phyloP scores from a whole-genome alignment of 2,888 invertebrate genomes.

The Capitulum mitella region DNA sequence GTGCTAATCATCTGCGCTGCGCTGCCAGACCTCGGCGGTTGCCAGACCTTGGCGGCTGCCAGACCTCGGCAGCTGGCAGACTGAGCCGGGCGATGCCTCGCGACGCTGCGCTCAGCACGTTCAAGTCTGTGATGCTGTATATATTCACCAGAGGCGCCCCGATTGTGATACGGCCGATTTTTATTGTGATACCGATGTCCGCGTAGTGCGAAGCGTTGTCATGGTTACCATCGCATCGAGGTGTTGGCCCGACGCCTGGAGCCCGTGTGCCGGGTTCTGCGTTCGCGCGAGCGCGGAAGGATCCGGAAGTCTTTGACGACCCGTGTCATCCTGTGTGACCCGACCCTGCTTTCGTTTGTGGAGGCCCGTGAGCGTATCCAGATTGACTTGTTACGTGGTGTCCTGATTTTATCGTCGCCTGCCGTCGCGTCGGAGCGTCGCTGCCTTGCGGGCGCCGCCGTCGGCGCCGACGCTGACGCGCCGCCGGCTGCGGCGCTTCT shows the following conservation, averaged over 20 bases:
- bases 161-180: conserved; percentile 2
- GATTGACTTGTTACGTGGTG: neutral
- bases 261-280: too few species aligned
- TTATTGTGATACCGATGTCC: conserved; percentile 8
- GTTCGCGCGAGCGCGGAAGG: too few species aligned
- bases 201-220: neutral
- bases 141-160: neutral
- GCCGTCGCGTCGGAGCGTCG: neutral
- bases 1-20: too few species aligned
- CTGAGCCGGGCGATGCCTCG: too few species aligned
- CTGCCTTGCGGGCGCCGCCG: neutral
- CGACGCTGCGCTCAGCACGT: too few species aligned
- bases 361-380: neutral
- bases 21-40: too few species aligned
- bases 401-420: conserved; percentile 1
- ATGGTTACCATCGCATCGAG: neutral
- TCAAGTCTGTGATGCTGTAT: neutral
- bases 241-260: neutral
- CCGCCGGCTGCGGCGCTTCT: neutral
- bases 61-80: too few species aligned
- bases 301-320: too few species aligned
- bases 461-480: neutral
- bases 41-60: too few species aligned
- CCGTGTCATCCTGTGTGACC: neutral
- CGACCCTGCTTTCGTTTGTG: neutral